phyloP scores from a whole-genome alignment of 2,113 vertebrate species.

The Elephas maximus region DNA sequence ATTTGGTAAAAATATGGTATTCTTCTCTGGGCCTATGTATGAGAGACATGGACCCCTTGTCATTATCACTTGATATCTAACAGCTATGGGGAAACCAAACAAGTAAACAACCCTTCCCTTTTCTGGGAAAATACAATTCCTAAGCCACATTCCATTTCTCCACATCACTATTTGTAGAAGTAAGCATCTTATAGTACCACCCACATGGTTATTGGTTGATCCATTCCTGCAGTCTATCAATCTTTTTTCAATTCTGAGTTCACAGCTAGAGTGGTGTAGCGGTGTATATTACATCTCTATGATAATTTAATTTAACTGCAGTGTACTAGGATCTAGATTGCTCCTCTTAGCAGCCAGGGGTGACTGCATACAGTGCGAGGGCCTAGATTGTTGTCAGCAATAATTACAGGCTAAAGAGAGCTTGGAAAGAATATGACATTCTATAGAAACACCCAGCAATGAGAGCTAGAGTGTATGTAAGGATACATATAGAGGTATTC shows the following conservation, averaged over 20 bases:
- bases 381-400: constrained; percentile 77
- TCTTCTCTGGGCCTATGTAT: not conserved
- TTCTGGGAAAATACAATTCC: constrained; percentile 37
- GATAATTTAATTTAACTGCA: constrained; percentile 83
- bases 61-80: constrained; percentile 30
- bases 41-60: not conserved
- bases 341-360: constrained; percentile 72
- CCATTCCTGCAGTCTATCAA: constrained; percentile 71
- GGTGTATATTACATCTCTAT: constrained; percentile 72
- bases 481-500: constrained; percentile 59
- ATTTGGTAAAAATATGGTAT: no score
- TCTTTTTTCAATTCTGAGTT: constrained; percentile 81
- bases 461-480: not conserved
- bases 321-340: constrained; percentile 73
- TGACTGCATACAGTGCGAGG: constrained; percentile 66
- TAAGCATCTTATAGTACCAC: constrained; percentile 59
- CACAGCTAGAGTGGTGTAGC: constrained; percentile 26
- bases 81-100: constrained; percentile 10
- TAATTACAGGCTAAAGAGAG: constrained; percentile 77
- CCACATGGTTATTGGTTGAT: constrained; percentile 79
- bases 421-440: constrained; percentile 66
- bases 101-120: constrained; percentile 20
- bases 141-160: constrained; percentile 62
- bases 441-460: constrained; percentile 64
- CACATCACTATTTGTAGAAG: constrained; percentile 71